A percentile compares a stretch with the other conserved stretches of the same genome.
phyloP scores from a whole-genome alignment of 2,113 vertebrate species.

The Sinocyclocheilus grahami region DNA sequence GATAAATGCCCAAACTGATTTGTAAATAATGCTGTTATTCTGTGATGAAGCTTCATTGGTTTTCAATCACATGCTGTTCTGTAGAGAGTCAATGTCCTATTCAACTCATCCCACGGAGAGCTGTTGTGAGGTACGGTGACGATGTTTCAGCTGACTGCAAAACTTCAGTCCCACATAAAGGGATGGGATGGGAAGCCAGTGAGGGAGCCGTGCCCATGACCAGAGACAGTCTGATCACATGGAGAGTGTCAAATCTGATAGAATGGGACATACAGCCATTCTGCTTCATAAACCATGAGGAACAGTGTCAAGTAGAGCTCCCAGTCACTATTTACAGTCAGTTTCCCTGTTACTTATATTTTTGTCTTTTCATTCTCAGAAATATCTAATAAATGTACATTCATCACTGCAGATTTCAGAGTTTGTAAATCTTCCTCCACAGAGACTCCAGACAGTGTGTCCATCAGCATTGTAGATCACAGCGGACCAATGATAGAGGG shows the following conservation, averaged over 20 bases:
- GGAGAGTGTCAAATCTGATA: not conserved
- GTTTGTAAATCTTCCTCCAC: too few species aligned
- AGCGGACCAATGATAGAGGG: too few species aligned
- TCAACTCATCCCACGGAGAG: slow-evolving; percentile 49
- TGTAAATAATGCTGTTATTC: not conserved
- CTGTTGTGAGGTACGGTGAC: slow-evolving; percentile 58
- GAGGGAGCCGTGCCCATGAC: rapidly evolving
- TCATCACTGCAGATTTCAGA: too few species aligned
- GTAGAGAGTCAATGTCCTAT: slow-evolving; percentile 46
- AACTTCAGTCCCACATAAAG: not conserved
- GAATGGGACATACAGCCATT: not conserved
- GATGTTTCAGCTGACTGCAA: slow-evolving; percentile 54
- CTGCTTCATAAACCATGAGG: slow-evolving; percentile 43
- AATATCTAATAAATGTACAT: too few species aligned
- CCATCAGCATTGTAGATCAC: too few species aligned
- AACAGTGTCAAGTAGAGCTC: not conserved
- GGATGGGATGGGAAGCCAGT: slow-evolving; percentile 23
- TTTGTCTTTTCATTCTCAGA: too few species aligned
- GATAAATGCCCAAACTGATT: not conserved
- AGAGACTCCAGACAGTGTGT: too few species aligned
- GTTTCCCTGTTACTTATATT: slow-evolving; percentile 45
- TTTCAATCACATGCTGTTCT: not conserved
- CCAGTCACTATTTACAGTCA: slow-evolving; percentile 70
- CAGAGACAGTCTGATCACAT: not conserved
- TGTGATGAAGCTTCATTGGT: not conserved